Base-by-base conservation (phyloP, 2,113 vertebrate species). In the Perca schrenkii region DNA sequence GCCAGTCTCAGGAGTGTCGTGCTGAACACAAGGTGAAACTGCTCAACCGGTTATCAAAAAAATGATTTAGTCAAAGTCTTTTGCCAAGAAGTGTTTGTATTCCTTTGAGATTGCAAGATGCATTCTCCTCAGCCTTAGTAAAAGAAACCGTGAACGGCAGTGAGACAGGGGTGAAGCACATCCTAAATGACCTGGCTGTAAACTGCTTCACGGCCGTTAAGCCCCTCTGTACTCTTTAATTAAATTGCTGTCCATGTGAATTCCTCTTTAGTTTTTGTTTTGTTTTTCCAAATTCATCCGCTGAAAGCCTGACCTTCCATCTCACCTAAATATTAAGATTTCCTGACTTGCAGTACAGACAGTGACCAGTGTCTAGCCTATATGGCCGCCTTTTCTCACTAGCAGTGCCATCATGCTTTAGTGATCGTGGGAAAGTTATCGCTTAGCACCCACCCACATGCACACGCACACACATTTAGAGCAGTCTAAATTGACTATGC, bases 401-500 rank as follows among this genome's bases (percentile, higher is more conserved):
- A 65, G 84, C 71, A 50, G 67, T 68, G 73, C 71, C 84, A 69
- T 80, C 61, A 6, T 50, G 75, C 52, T 88, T 77, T 31, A 22
- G 74, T 75, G 67, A 77, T 4, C 46, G 82, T 82, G 58, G 60
- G 50, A 77, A 68, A 65, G 79, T 75, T 40, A 71, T 66, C 40
- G 50, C 40, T 77, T 21, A 73, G 21, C 54, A 15, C 74, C 2
- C 52, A 36, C 71, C 25, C 56, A 64, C 47, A 57, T 3, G 8
- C 47, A 34, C 74, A 57, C 31, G 62, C 70, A 6, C 34, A 50
- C 53, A 58, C 68, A 69, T 64, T 74, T 81, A 65, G 79, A 83
- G 84, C 80, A 62, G 77, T 84, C 67, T 82, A 82, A 71, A 69
- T 74, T 62, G 67, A 54, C 58, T 40, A 14, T 54, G 40, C 82